phyloP scores from a whole-genome alignment of 2,888 invertebrate genomes.

The Tetranychus piercei region DNA sequence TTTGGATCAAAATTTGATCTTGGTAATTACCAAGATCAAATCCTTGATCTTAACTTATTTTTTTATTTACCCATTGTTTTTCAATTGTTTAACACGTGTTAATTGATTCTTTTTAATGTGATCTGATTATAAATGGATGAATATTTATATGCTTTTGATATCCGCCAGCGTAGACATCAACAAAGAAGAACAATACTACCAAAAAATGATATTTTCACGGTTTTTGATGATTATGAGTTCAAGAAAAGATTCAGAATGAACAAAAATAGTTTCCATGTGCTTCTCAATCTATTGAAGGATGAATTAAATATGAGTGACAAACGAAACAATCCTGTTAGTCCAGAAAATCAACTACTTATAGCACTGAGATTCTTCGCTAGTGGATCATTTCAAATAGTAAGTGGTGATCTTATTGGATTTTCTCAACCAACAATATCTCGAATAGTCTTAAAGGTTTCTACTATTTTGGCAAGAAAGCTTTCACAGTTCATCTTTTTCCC shows the following conservation, averaged over 20 bases:
- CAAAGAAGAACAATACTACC: too few relatives aligned
- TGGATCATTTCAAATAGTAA: constrained; percentile 14
- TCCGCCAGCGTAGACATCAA: too few relatives aligned
- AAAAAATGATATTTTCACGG: background rate
- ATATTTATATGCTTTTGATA: too few relatives aligned
- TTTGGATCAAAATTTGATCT: too few relatives aligned
- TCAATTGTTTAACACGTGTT: too few relatives aligned
- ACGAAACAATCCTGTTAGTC: background rate
- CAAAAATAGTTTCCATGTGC: background rate
- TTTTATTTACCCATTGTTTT: too few relatives aligned
- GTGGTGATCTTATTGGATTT: constrained; percentile 14
- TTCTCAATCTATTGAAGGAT: background rate
- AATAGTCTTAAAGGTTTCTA: constrained; percentile 8
- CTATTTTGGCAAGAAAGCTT: background rate
- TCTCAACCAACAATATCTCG: constrained; percentile 15
- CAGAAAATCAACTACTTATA: background rate
- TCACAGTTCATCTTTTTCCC: background rate
- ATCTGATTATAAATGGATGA: background rate
- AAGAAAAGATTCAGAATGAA: background rate
- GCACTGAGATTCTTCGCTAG: constrained; percentile 11
- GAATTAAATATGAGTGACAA: background rate
- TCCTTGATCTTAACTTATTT: too few relatives aligned
- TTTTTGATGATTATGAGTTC: constrained; percentile 6
- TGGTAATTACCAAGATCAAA: too few relatives aligned
- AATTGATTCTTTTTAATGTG: too few relatives aligned